phyloP scores from a whole-genome alignment of 2,113 vertebrate genomes.

The Acanthochromis polyacanthus region DNA sequence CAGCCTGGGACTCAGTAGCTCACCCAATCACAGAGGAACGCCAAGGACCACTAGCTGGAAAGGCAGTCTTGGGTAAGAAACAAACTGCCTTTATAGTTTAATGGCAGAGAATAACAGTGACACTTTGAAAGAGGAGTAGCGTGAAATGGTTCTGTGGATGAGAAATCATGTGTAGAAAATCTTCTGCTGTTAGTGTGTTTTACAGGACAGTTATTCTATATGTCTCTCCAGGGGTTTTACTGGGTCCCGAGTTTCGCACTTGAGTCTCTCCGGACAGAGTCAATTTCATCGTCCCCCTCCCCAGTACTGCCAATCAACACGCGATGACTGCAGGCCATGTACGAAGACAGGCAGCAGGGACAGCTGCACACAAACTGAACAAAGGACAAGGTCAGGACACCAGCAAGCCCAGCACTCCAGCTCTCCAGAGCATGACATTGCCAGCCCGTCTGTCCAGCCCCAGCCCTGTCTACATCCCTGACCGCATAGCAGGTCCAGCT shows the following conservation, averaged over 20 bases:
- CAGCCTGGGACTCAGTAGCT: conserved; percentile 90
- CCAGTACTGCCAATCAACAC: conserved; percentile 93
- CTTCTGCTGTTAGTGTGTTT: neutral
- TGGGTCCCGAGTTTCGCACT: conserved; percentile 92
- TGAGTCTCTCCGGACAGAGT: conserved; percentile 90
- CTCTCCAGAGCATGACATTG: conserved; percentile 80
- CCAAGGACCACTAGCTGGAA: conserved; percentile 95
- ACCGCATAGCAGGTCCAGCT: conserved; percentile 81
- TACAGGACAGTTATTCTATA: neutral
- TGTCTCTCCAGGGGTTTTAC: conserved; percentile 88
- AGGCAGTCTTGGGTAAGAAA: conserved; percentile 94
- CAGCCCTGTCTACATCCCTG: conserved; percentile 85
- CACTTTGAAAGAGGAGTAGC: too few relatives aligned
- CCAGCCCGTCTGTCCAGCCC: conserved; percentile 81
- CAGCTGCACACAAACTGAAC: conserved; percentile 97
- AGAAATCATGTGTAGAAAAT: neutral
- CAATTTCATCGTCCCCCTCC: conserved; percentile 94
- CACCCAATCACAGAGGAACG: conserved; percentile 96
- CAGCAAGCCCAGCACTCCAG: conserved; percentile 86
- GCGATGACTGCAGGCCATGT: conserved; percentile 89
- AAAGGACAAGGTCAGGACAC: conserved; percentile 80
- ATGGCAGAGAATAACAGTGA: neutral
- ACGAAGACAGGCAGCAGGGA: conserved; percentile 96
- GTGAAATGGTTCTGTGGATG: neutral
- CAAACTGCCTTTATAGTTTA: neutral